Evolutionary conservation across 2,888 invertebrate species (phyloP).

Genomic region (Tachina fera): DNA sequence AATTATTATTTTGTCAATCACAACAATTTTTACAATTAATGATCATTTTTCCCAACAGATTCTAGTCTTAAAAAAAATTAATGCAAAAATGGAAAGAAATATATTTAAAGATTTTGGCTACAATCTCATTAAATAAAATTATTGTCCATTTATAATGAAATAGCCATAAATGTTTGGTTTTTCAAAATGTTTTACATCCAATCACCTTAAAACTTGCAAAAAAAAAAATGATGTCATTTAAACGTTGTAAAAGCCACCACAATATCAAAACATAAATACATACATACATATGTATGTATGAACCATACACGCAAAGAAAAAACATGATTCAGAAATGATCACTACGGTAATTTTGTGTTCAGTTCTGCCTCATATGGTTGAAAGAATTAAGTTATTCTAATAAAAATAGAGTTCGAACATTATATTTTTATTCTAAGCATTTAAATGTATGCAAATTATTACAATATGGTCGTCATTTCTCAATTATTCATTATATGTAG

Average conservation of each 20-base stretch:
- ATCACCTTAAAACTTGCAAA: conserved; percentile 58
- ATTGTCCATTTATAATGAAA: conserved; percentile 67
- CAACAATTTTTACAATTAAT: no score
- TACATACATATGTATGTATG: conserved; percentile 33
- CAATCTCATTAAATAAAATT: conserved; percentile 69
- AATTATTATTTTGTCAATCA: no score
- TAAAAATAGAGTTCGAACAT: no score
- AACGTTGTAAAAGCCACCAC: conserved; percentile 58
- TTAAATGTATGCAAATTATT: no score
- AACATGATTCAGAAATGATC: no score
- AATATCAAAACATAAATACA: conserved; percentile 52
- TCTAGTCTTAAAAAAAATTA: not conserved
- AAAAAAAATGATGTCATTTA: conserved; percentile 56
- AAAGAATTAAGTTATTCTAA: no score
- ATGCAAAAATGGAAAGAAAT: not conserved
- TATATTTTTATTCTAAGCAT: no score
- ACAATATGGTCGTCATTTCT: no score
- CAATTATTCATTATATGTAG: no score
- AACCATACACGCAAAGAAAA: no score
- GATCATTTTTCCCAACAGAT: conserved; percentile 27
- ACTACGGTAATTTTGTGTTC: no score
- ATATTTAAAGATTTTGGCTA: conserved; percentile 52
- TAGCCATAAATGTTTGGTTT: conserved; percentile 63
- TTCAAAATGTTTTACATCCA: conserved; percentile 66
- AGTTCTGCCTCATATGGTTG: no score